These are phyloP conservation scores for Aphyosemion australe DNA, from an alignment of 2,113 vertebrate species.

Conservation along the genomic window DNA sequence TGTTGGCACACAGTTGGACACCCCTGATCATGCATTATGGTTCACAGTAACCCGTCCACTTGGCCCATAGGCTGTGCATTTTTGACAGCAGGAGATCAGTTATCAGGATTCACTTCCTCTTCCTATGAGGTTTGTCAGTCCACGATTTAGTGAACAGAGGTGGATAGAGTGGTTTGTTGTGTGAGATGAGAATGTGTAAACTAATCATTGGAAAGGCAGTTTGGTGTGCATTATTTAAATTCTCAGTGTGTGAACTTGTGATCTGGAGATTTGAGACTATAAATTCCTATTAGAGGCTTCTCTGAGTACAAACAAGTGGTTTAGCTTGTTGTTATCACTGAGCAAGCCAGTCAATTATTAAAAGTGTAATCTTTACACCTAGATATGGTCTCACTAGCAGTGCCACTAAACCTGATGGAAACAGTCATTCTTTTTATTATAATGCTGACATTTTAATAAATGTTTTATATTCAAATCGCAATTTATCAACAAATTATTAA, in stretches of 20 bases:
- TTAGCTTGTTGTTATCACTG: conserved; percentile 44
- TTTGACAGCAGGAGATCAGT: conserved; percentile 13
- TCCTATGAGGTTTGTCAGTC: conserved; percentile 31
- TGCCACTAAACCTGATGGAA: not conserved
- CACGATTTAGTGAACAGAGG: conserved; percentile 33
- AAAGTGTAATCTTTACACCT: conserved; percentile 6
- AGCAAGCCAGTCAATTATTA: conserved; percentile 22
- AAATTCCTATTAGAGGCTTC: conserved; percentile 40
- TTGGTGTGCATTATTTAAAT: conserved; percentile 63
- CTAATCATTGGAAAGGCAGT: conserved; percentile 54
- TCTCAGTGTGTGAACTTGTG: conserved; percentile 33
- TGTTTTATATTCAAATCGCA: no score
- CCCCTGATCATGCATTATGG: not conserved
- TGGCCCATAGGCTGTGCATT: conserved; percentile 3
- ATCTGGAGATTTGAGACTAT: conserved; percentile 55
- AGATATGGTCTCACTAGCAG: not conserved
- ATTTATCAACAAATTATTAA: no score
- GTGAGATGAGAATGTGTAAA: conserved; percentile 30
- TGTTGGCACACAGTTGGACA: not conserved
- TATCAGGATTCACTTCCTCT: conserved; percentile 26
- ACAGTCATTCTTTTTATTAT: not conserved
- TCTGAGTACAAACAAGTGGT: conserved; percentile 33
- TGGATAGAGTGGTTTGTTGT: conserved; percentile 42
- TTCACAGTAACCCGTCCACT: conserved; percentile 2
- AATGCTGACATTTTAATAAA: no score